Conservation (phyloP, 2,888 invertebrate species). For the Drosophila trichaetosa region DNA sequence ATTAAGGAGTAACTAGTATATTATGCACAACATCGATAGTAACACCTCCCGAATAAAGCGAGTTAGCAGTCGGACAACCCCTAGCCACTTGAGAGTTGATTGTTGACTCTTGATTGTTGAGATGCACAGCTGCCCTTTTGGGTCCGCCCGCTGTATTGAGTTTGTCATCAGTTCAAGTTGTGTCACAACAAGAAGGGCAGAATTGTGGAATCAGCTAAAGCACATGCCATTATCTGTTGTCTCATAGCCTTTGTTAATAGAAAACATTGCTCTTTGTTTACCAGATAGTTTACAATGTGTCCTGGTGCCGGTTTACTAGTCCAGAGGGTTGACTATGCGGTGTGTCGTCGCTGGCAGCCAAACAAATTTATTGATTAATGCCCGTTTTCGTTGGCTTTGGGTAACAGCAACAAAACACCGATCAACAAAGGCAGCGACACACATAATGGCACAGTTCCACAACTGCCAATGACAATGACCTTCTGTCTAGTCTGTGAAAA, state of each 20-base stretch:
- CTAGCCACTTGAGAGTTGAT: constrained; percentile 43
- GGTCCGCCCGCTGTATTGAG: constrained; percentile 63
- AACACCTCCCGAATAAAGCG: constrained; percentile 49
- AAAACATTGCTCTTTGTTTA: constrained; percentile 64
- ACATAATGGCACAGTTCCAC: constrained; percentile 46
- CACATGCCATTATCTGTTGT: constrained; percentile 57
- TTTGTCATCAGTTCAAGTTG: constrained; percentile 54
- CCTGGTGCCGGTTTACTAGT: constrained; percentile 22
- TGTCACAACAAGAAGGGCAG: constrained; percentile 74
- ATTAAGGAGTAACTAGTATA: constrained; percentile 59
- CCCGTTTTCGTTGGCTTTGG: constrained; percentile 46
- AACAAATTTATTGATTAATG: constrained; percentile 85
- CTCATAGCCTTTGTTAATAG: constrained; percentile 36
- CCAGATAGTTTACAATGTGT: constrained; percentile 54
- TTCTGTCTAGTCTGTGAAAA: constrained; percentile 7
- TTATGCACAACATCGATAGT: constrained; percentile 2
- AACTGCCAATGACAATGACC: constrained; percentile 54
- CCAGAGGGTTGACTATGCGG: constrained; percentile 56
- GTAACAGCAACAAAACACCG: constrained; percentile 42
- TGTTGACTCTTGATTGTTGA: too few relatives aligned
- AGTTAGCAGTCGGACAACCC: constrained; percentile 17
- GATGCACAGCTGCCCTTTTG: constrained; percentile 55
- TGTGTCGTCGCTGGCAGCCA: constrained; percentile 72
- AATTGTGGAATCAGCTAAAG: constrained; percentile 37
- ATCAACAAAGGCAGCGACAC: constrained; percentile 52